A percentile compares a stretch with the other conserved stretches of the same genome.
phyloP scores from a whole-genome alignment of 2,888 invertebrate genomes.

The Neoaliturus tenellus region DNA sequence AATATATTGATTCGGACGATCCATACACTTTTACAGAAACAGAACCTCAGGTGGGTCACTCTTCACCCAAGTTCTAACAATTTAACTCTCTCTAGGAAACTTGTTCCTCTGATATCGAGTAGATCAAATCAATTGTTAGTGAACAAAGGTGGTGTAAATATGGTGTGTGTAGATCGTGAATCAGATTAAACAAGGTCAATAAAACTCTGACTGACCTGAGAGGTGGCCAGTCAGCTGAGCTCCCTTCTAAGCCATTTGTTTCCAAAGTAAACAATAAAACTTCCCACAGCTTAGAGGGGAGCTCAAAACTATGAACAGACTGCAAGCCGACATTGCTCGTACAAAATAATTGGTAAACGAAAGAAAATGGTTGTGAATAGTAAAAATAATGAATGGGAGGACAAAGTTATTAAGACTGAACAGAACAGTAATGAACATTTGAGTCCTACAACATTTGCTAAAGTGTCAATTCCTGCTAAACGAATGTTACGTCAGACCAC shows the following conservation, averaged over 20 bases:
- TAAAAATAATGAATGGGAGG: conserved; percentile 36
- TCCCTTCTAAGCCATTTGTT: conserved; percentile 47
- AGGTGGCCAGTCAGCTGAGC: conserved; percentile 13
- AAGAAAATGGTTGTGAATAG: conserved; percentile 60
- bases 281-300: conserved; percentile 52
- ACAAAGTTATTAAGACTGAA: conserved; percentile 47
- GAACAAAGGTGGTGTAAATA: conserved; percentile 49
- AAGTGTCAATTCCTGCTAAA: conserved; percentile 64
- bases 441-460: conserved; percentile 50
- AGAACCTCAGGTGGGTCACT: conserved; percentile 62
- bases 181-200: conserved; percentile 57
- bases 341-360: conserved; percentile 62
- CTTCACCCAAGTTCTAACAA: conserved; percentile 58
- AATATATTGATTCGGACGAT: conserved; percentile 60
- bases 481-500: conserved; percentile 64
- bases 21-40: conserved; percentile 66
- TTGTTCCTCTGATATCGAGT: conserved; percentile 46
- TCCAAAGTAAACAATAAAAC: conserved; percentile 42
- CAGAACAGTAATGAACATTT: conserved; percentile 11
- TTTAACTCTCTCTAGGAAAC: conserved; percentile 45
- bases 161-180: conserved; percentile 61
- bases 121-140: conserved; percentile 53
- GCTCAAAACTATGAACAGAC: conserved; percentile 62
- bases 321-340: conserved; percentile 63
- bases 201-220: conserved; percentile 46